A percentile compares a stretch with the other conserved stretches of the same genome.
These are phyloP conservation scores for Falco peregrinus DNA, from an alignment of 2,797 vertebrate genomes.

Conservation along the genomic window DNA sequence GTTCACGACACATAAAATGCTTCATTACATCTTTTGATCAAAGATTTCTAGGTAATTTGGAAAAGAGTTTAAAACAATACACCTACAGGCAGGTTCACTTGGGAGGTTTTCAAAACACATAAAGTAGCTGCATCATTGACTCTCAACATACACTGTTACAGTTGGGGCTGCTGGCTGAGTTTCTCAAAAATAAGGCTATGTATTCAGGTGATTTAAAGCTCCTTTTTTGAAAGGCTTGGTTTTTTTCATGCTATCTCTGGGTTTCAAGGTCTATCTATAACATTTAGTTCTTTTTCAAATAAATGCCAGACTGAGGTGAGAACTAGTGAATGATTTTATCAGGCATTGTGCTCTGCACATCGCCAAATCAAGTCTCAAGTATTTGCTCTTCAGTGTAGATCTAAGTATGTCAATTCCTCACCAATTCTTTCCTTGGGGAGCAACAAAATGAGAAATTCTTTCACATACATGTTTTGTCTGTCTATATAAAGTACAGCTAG, in stretches of 20 bases:
- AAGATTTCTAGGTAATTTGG: background rate
- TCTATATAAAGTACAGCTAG: background rate
- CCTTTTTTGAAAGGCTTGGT: background rate
- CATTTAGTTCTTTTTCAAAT: background rate
- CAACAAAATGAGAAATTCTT: slow-evolving; percentile 5
- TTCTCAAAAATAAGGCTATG: background rate
- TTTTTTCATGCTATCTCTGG: background rate
- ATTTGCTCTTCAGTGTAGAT: background rate
- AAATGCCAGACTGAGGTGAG: background rate
- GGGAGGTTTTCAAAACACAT: background rate
- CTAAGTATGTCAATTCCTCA: background rate
- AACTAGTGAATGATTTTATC: background rate
- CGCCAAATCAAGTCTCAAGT: background rate
- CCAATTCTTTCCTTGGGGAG: background rate
- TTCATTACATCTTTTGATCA: background rate
- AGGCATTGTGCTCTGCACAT: background rate
- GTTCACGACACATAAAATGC: background rate
- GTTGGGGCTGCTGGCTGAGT: background rate
- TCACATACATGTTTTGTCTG: background rate
- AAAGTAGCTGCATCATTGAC: background rate
- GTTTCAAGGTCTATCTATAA: background rate
- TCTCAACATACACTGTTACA: background rate
- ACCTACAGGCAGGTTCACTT: background rate
- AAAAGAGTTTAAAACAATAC: background rate
- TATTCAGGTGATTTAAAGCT: background rate